A percentile compares a stretch with the other conserved stretches of the same genome.
These are phyloP conservation scores for Eurystomus gularis DNA, from an alignment of 2,113 vertebrate genomes.

Conservation along the genomic window DNA sequence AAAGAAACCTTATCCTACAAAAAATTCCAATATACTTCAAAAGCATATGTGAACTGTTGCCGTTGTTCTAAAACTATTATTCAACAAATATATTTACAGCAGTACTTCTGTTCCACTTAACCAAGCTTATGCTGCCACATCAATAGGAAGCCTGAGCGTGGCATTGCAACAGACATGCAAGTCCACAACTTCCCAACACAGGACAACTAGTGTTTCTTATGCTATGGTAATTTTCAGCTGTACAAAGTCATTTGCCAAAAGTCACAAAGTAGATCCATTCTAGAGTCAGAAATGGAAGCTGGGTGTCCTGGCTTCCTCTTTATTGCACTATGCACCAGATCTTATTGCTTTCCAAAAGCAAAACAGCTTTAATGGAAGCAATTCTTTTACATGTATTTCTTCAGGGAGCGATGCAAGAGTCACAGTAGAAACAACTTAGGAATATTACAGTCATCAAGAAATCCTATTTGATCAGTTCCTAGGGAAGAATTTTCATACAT, in stretches of 20 bases:
- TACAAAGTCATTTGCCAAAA: not conserved
- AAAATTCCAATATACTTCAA: not conserved
- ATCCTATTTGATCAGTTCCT: constrained; percentile 42
- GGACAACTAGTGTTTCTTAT: not conserved
- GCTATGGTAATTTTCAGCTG: not conserved
- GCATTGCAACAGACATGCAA: not conserved
- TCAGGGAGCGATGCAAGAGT: not conserved
- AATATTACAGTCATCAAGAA: constrained; percentile 42
- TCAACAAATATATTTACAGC: not conserved
- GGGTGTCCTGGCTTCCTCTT: not conserved
- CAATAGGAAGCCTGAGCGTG: not conserved
- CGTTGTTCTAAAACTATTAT: constrained; percentile 2
- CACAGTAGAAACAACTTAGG: constrained; percentile 8
- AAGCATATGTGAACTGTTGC: not conserved
- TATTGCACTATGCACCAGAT: not conserved
- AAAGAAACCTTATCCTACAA: not conserved
- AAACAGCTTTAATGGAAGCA: constrained; percentile 31
- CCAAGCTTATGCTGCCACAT: not conserved
- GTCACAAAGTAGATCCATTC: not conserved
- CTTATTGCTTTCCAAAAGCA: constrained; percentile 8
- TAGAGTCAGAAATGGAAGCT: not conserved
- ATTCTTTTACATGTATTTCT: constrained; percentile 16
- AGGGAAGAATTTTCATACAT: constrained; percentile 50
- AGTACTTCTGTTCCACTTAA: not conserved
- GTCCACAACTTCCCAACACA: not conserved